A percentile compares a stretch with the other conserved stretches of the same genome.
Evolutionary conservation across 2,888 invertebrate species (phyloP).

Genomic region (Rhopalosiphum nymphaeae): DNA sequence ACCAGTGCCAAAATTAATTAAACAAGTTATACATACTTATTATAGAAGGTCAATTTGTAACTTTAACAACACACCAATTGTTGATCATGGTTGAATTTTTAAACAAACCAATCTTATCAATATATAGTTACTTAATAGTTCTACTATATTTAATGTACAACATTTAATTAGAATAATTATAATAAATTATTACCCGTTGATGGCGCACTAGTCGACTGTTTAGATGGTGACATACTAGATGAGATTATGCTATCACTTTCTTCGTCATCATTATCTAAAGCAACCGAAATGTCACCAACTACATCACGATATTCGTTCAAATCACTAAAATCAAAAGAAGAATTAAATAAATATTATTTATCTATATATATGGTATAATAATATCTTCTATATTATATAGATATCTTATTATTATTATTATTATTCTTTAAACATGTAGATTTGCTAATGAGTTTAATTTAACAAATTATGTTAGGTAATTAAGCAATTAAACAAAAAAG

Average conservation of each 20-base stretch:
- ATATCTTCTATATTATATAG: neutral
- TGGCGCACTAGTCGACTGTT: conserved; percentile 34
- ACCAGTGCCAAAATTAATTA: too few species aligned
- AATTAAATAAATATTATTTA: neutral
- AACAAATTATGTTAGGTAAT: neutral
- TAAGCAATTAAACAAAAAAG: neutral
- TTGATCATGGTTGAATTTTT: neutral
- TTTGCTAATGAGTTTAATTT: conserved; percentile 19
- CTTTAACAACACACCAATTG: neutral
- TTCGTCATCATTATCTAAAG: conserved; percentile 60
- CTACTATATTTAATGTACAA: neutral
- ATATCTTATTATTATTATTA: conserved; percentile 25
- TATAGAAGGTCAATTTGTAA: neutral
- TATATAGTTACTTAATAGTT: neutral
- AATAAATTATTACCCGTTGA: conserved; percentile 48
- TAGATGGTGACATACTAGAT: conserved; percentile 61
- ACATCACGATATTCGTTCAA: conserved; percentile 60
- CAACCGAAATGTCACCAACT: conserved; percentile 53
- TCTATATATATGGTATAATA: neutral
- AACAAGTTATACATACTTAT: neutral
- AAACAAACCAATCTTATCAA: neutral
- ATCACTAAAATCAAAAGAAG: conserved; percentile 41
- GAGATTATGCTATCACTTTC: conserved; percentile 62
- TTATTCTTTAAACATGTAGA: neutral
- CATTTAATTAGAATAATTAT: neutral